phyloP scores from a whole-genome alignment of 2,113 vertebrate genomes.

The Meleagris gallopavo region DNA sequence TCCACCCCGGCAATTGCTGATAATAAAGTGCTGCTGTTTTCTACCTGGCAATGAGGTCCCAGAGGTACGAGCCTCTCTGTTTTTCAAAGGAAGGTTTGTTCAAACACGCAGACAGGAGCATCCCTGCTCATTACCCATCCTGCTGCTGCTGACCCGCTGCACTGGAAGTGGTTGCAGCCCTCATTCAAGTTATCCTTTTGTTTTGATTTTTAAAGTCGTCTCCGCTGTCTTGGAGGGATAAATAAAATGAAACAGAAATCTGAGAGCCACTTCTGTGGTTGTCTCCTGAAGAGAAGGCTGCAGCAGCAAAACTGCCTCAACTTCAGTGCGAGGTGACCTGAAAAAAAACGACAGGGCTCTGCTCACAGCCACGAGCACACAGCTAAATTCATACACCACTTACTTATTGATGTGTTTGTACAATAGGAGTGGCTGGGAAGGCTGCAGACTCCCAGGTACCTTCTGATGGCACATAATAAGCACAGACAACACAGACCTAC shows the following conservation, averaged over 20 bases:
- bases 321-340: constrained; percentile 44
- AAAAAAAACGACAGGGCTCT: constrained; percentile 51
- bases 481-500: constrained; percentile 44
- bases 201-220: neutral
- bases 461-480: constrained; percentile 69
- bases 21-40: neutral
- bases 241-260: neutral
- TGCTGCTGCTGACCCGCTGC: neutral
- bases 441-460: constrained; percentile 40
- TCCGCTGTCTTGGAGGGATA: neutral
- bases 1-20: neutral
- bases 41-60: constrained; percentile 41
- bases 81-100: constrained; percentile 16
- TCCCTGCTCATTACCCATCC: neutral
- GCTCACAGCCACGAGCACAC: neutral
- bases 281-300: constrained; percentile 51
- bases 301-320: constrained; percentile 19
- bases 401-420: constrained; percentile 72
- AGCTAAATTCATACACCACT: constrained; percentile 46
- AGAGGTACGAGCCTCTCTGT: neutral
- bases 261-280: neutral
- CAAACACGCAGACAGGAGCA: neutral
- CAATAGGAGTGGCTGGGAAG: constrained; percentile 61
- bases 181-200: neutral
- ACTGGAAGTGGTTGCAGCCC: rapidly evolving